Conservation (phyloP, 2,888 invertebrate species). For the Hipparchia semele region DNA sequence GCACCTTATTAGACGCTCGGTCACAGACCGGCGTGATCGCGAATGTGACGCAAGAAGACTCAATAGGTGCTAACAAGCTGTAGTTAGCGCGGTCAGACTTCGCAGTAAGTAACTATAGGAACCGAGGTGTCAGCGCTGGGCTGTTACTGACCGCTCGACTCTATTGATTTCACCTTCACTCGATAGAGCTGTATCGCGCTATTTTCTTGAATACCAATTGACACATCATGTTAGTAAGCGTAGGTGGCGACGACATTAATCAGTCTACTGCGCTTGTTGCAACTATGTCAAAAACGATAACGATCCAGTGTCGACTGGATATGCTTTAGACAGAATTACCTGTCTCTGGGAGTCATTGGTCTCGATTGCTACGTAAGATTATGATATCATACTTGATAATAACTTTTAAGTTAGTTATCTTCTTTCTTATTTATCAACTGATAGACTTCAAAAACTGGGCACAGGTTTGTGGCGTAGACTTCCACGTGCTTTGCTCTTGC, state of each 20-base stretch:
- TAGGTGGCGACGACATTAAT: not conserved
- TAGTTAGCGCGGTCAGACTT: constrained; percentile 50
- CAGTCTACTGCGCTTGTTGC: not conserved
- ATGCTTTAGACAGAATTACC: not conserved
- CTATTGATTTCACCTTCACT: constrained; percentile 64
- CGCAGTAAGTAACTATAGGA: constrained; percentile 7
- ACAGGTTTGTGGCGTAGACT: too few relatives aligned
- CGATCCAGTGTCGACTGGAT: too few relatives aligned
- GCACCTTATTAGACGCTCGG: not conserved
- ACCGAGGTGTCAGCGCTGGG: constrained; percentile 31
- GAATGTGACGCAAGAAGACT: constrained; percentile 61
- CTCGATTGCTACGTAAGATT: too few relatives aligned
- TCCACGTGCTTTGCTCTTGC: too few relatives aligned
- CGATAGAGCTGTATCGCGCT: constrained; percentile 59
- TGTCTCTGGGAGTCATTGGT: not conserved
- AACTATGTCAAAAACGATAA: not conserved
- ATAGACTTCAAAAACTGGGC: too few relatives aligned
- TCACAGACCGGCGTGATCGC: constrained; percentile 53
- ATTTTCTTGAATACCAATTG: constrained; percentile 46
- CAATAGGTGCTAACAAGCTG: constrained; percentile 71
- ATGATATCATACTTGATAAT: too few relatives aligned
- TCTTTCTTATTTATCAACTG: too few relatives aligned
- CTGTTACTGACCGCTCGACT: constrained; percentile 52
- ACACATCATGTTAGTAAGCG: not conserved
- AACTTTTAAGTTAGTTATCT: too few relatives aligned